Evolutionary conservation across 2,797 vertebrate genomes (phyloP), one percentile per base, ranked within the genome.

Genomic region (Antennarius maculatus): DNA sequence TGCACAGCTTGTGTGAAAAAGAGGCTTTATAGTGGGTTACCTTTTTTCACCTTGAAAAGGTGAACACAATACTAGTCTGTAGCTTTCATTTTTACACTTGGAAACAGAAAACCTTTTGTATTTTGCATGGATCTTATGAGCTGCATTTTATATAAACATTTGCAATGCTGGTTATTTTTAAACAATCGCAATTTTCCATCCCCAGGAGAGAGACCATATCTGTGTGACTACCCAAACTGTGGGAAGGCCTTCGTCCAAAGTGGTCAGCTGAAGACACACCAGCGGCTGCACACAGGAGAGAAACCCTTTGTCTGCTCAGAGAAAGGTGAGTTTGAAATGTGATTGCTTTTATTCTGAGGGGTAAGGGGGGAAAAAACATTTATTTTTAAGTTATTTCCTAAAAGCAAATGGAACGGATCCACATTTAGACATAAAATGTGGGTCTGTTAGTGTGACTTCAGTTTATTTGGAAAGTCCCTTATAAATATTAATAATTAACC

Each of bases 171-270:
- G 50, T 55, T 10, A 39, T 39, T 39, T 61, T 4, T 58, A 65
- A 29, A 52, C 34, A 12, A 14, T 47, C 3, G 4, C 37, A 5
- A 39, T 3, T 61, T 31, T 6, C 2, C 34, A 5, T 34, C 48
- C 49, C 2, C 81, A 99, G 98, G 98, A 81, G 98, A 99, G 89
- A 94, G 98, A 37, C 97, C 98, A 29, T 99, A 99, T 71, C 90
- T 97, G 80, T 99, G 98, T 74, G 98, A 99, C 82, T 99, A 96
- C 66, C 98, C 98, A 16, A 96, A 97, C 6, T 99, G 97, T 18
- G 96, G 96, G 41, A 99, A 99, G 92, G 97, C 96, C 5, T 99
- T 99, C 85, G 98, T 98, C 73, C 97, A 99, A 90, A 99, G 98
- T 0, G 98, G 97, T 55, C 98, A 99, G 85, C 93, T 99, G 77